Percentiles rank a stretch among this genome's conserved stretches.
phyloP scores from a whole-genome alignment of 2,888 invertebrate species.

The Pogonocherus hispidulus region DNA sequence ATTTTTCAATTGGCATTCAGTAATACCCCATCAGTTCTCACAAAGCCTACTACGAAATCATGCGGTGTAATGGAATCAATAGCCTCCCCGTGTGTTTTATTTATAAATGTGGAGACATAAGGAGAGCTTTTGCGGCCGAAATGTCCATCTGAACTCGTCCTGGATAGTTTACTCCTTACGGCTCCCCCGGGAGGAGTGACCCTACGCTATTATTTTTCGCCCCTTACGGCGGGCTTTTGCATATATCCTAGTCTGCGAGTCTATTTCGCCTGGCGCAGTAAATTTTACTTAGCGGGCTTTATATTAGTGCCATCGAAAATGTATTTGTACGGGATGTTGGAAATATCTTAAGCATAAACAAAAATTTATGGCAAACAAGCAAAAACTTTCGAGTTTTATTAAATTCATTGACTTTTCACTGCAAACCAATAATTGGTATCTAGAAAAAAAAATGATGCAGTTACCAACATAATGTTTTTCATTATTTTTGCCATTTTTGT shows the following conservation, averaged over 20 bases:
- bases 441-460: no score
- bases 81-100: slow-evolving; percentile 55
- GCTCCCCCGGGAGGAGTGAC: slow-evolving; percentile 65
- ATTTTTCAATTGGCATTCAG: no score
- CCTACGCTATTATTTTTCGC: slow-evolving; percentile 69
- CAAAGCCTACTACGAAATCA: no score
- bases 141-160: slow-evolving; percentile 61
- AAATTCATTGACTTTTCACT: no score
- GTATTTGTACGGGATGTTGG: no score
- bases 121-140: slow-evolving; percentile 60
- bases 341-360: no score
- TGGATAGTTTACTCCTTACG: slow-evolving; percentile 66
- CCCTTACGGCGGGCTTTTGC: slow-evolving; percentile 66
- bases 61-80: slow-evolving; percentile 22
- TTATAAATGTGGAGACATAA: slow-evolving; percentile 63
- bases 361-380: no score
- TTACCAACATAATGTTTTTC: no score
- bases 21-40: no score
- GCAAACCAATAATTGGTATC: no score
- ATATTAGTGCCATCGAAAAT: neutral
- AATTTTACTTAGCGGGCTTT: slow-evolving; percentile 49
- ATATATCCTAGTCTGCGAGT: slow-evolving; percentile 65
- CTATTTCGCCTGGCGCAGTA: slow-evolving; percentile 48
- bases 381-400: no score
- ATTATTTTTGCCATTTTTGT: no score